phyloP scores from a whole-genome alignment of 2,888 invertebrate species.

The Brassicogethes aeneus region DNA sequence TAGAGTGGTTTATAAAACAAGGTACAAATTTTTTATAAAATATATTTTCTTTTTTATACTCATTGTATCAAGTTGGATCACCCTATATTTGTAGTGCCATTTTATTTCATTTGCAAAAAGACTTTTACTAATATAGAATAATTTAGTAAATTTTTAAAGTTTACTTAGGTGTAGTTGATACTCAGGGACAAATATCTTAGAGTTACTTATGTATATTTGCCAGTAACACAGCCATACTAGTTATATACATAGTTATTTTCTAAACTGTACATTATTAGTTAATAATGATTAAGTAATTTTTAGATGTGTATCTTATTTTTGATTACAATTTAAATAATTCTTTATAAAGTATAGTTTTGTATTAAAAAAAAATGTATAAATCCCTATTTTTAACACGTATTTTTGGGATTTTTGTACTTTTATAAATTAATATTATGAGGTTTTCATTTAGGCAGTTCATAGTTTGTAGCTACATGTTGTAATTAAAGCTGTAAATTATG shows the following conservation, averaged over 20 bases:
- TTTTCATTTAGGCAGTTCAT: conserved; percentile 3
- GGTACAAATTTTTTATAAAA: too few relatives aligned
- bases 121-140: too few relatives aligned
- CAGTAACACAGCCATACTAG: conserved; percentile 30
- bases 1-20: too few relatives aligned
- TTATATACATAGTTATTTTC: conserved; percentile 7
- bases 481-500: conserved; percentile 30
- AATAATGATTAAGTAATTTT: not conserved
- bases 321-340: conserved; percentile 3
- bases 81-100: too few relatives aligned
- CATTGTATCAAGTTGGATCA: too few relatives aligned
- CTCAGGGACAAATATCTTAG: conserved; percentile 16
- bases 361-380: conserved; percentile 20
- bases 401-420: conserved; percentile 39
- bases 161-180: conserved; percentile 13
- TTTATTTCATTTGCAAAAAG: too few relatives aligned
- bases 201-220: conserved; percentile 16
- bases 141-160: too few relatives aligned
- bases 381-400: conserved; percentile 37
- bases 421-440: conserved; percentile 25
- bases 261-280: not conserved
- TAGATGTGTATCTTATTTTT: not conserved
- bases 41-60: too few relatives aligned
- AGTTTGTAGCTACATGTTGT: conserved; percentile 8
- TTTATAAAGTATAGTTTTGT: conserved; percentile 21